Percentiles rank a stretch among this genome's conserved stretches.
Conservation (phyloP, 2,797 vertebrate species). For the Oophaga sylvatica region DNA sequence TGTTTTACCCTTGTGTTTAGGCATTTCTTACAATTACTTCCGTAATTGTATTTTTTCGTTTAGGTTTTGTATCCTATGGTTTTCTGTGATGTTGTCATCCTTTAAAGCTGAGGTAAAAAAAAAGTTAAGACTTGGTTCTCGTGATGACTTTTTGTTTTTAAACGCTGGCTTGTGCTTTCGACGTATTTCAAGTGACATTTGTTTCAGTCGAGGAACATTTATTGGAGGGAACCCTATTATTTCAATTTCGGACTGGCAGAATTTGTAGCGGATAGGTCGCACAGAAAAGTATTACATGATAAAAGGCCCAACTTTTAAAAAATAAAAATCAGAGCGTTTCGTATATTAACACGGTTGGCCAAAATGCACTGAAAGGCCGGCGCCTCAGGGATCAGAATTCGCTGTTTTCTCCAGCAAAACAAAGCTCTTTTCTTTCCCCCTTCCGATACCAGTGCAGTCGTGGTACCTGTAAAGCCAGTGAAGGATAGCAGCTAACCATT, state of each 20-base stretch:
- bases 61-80: constrained; percentile 59
- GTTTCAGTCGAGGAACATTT: constrained; percentile 32
- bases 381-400: constrained; percentile 50
- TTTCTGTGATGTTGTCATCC: constrained; percentile 53
- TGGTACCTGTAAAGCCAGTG: constrained; percentile 60
- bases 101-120: constrained; percentile 66
- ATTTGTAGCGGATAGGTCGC: constrained; percentile 58
- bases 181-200: constrained; percentile 47
- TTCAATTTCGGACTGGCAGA: constrained; percentile 16
- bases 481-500: constrained; percentile 50
- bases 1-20: constrained; percentile 60
- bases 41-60: constrained; percentile 44
- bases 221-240: constrained; percentile 35
- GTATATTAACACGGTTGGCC: constrained; percentile 45
- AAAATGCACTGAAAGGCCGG: constrained; percentile 59
- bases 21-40: constrained; percentile 63
- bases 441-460: constrained; percentile 62
- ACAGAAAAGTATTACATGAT: constrained; percentile 56
- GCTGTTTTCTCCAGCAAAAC: constrained; percentile 51
- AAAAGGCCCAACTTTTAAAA: constrained; percentile 58
- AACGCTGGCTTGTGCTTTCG: constrained; percentile 59
- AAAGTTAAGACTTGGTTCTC: constrained; percentile 60
- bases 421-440: constrained; percentile 60
- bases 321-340: constrained; percentile 54
- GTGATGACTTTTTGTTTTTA: constrained; percentile 24